Percentiles rank a stretch among this genome's conserved stretches.
Conservation (phyloP, 2,113 vertebrate species). For the Nerophis ophidion region DNA sequence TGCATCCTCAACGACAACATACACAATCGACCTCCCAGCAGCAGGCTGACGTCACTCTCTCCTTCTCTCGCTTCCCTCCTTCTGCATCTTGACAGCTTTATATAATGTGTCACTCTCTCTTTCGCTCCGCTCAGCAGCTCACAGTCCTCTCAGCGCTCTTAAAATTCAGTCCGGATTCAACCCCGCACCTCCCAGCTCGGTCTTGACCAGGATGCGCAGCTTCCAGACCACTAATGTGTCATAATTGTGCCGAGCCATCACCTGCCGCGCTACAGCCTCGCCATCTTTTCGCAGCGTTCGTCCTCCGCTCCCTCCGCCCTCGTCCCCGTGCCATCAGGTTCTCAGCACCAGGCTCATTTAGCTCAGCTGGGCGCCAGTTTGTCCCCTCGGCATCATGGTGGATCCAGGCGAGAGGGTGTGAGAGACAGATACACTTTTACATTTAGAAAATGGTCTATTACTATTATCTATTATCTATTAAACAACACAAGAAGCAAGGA, state of each 20-base stretch:
- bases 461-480: no score
- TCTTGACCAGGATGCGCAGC: conserved; percentile 17
- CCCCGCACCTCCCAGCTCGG: conserved; percentile 9
- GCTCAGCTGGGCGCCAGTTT: conserved; percentile 61
- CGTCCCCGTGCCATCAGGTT: conserved; percentile 64
- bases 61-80: conserved; percentile 14
- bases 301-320: conserved; percentile 47
- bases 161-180: conserved; percentile 15
- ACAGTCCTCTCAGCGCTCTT: conserved; percentile 6
- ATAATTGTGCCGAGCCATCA: conserved; percentile 47
- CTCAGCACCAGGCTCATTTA: conserved; percentile 64
- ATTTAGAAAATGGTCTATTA: no score
- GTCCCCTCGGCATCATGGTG: conserved; percentile 50
- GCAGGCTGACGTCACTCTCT: conserved; percentile 34
- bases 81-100: conserved; percentile 23
- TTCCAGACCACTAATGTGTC: conserved; percentile 48
- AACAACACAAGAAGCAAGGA: no score
- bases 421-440: conserved; percentile 22
- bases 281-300: conserved; percentile 41
- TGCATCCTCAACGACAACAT: conserved; percentile 7
- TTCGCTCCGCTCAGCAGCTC: conserved; percentile 12
- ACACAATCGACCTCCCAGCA: conserved; percentile 25
- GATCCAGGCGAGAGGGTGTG: conserved; percentile 18
- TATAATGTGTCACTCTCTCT: conserved; percentile 12
- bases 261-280: conserved; percentile 40